Evolutionary conservation across 1,140 invertebrate species (phyloP).

Genomic region (Oryzaephilus surinamensis): DNA sequence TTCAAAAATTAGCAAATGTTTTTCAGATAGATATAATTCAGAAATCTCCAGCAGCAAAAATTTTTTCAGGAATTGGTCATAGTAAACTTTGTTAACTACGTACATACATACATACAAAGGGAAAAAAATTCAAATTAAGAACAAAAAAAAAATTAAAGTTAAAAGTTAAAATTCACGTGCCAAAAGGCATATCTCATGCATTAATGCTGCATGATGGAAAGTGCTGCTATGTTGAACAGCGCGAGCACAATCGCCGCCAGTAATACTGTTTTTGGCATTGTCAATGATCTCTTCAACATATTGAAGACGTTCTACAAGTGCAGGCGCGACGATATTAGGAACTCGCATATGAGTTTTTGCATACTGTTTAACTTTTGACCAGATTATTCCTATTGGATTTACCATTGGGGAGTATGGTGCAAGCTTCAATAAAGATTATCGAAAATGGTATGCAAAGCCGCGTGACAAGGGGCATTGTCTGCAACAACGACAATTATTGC

Average conservation of each 20-base stretch:
- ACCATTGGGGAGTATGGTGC: constrained; percentile 8
- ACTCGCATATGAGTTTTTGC: constrained; percentile 2
- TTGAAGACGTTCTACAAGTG: constrained; percentile 1
- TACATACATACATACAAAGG: no score
- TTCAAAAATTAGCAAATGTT: constrained; percentile 1
- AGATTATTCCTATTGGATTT: constrained; percentile 4
- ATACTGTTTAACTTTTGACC: constrained; percentile 7
- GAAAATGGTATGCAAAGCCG: not conserved
- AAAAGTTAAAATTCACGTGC: not conserved
- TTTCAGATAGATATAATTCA: not conserved
- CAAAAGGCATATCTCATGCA: constrained; percentile 2
- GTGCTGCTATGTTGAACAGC: not conserved
- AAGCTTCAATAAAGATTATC: constrained; percentile 2
- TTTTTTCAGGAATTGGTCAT: not conserved
- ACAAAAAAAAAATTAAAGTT: not conserved
- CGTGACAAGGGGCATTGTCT: constrained; percentile 4
- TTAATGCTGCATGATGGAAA: constrained; percentile 1
- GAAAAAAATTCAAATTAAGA: not conserved
- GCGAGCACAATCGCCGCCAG: constrained; percentile 2
- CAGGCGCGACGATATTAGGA: constrained; percentile 1
- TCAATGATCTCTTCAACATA: no score
- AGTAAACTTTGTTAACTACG: not conserved
- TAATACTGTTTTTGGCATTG: not conserved
- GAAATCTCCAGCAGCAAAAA: not conserved
- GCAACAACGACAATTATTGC: constrained; percentile 2